Conservation (phyloP, 2,113 vertebrate genomes). For the Aspidoscelis tigris region DNA sequence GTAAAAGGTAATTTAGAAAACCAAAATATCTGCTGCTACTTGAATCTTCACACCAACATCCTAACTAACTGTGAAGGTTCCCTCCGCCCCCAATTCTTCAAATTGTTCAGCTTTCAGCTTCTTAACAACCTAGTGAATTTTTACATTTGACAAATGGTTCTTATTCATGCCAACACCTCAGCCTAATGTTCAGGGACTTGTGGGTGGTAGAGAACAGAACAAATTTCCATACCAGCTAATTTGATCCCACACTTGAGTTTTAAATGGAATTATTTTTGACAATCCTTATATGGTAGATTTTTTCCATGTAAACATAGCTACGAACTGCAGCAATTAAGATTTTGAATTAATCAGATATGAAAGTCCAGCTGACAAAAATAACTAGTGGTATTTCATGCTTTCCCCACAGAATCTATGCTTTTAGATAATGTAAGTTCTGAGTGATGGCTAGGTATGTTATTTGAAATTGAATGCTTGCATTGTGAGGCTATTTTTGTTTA, state of each 20-base stretch:
- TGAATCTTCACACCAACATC: not conserved
- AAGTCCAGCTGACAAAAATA: not conserved
- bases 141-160: constrained; percentile 72
- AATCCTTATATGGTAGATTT: constrained; percentile 63
- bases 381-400: not conserved
- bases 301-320: constrained; percentile 43
- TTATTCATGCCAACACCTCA: constrained; percentile 72
- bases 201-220: constrained; percentile 77
- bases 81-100: too few species aligned
- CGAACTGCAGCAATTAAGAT: constrained; percentile 29
- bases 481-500: too few species aligned
- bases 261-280: constrained; percentile 69
- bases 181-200: constrained; percentile 66
- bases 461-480: too few species aligned
- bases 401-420: not conserved
- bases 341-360: constrained; percentile 4
- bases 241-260: constrained; percentile 74
- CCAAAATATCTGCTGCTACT: not conserved
- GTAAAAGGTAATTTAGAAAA: not conserved
- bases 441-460: not conserved
- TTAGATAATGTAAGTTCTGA: not conserved
- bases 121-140: constrained; percentile 63
- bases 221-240: constrained; percentile 77
- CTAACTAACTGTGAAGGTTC: too few species aligned
- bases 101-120: constrained; percentile 67